Evolutionary conservation across 2,797 vertebrate species (phyloP), one percentile per base, ranked within the genome.

Genomic region (Cygnus olor): DNA sequence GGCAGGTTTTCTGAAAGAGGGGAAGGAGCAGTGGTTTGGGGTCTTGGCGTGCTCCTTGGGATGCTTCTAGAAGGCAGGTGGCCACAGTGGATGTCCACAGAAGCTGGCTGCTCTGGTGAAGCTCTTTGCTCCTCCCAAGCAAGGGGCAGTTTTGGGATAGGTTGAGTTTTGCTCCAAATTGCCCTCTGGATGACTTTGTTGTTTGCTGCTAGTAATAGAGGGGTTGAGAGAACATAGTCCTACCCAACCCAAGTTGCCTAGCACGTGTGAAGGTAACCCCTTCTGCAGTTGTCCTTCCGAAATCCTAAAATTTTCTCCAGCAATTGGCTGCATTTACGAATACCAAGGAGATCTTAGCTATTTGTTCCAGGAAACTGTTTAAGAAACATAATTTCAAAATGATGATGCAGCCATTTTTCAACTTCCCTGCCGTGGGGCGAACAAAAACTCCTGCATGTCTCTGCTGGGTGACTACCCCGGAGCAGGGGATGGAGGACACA

Each of bases 401-500:
- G 40, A 53, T 30, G 32, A 49, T 2, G 2, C 4, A 51, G 68
- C 27, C 10, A 2, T 51, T 72, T 61, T 79, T 38, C 80, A 17
- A 22, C 14, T 1, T 88, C 54, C 38, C 60, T 1, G 44, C 45
- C 34, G 14, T 6, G 27, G 30, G 51, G 7, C 13, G 57, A 38
- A 15, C 5, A 32, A 61, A 36, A 10, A 34, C 38, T 63, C 27
- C 51, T 40, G 45, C 11, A 20, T 14, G 58, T 77, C 27, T 16
- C 14, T 0, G 9, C 40, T 2, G 2, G 54, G 56, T 1, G 8
- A 4, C 0, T 5, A 36, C 77, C 66, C 27, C 0, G 25, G 49
- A 51, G 49, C 49, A 51, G 49, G 49, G 49, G 49, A 25, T 25
- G 24, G 24, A 51, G 49, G 49, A 51, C 3, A 4, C 49, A 2